Conservation (phyloP, 2,113 vertebrate genomes). For the Ctenomys sociabilis region DNA sequence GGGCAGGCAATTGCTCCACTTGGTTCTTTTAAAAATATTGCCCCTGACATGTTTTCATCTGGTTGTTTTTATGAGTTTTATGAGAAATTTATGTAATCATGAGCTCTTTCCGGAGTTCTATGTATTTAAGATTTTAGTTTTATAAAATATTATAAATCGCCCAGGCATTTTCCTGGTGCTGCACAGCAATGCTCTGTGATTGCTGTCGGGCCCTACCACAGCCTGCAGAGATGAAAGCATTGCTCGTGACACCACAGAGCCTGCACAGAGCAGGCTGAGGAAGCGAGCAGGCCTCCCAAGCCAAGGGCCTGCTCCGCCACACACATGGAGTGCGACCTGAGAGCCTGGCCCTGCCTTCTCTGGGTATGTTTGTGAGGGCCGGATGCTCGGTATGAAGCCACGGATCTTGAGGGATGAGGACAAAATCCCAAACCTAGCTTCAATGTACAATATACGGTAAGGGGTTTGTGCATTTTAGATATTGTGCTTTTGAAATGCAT, state of each 20-base stretch:
- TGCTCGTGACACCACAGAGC: background rate
- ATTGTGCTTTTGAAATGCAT: background rate
- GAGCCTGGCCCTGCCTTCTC: background rate
- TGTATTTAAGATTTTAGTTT: conserved; percentile 22
- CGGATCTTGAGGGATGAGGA: background rate
- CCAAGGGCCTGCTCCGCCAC: background rate
- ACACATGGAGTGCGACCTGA: background rate
- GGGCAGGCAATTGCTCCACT: background rate
- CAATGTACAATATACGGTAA: background rate
- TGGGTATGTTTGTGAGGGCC: background rate
- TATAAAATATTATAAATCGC: conserved; percentile 17
- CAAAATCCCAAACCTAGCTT: background rate
- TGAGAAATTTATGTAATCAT: background rate
- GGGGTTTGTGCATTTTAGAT: background rate
- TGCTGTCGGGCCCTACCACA: background rate
- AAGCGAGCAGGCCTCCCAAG: background rate
- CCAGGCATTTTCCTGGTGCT: background rate
- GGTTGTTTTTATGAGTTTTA: conserved; percentile 30
- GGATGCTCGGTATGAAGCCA: background rate
- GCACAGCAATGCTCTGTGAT: background rate
- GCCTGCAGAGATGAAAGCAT: background rate
- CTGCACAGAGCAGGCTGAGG: background rate
- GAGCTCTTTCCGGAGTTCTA: background rate
- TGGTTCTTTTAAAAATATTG: conserved; percentile 28
- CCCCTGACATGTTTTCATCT: background rate